Percentiles rank a stretch among this genome's conserved stretches.
phyloP scores from a whole-genome alignment of 2,888 invertebrate genomes.

The Cantharis nigra region DNA sequence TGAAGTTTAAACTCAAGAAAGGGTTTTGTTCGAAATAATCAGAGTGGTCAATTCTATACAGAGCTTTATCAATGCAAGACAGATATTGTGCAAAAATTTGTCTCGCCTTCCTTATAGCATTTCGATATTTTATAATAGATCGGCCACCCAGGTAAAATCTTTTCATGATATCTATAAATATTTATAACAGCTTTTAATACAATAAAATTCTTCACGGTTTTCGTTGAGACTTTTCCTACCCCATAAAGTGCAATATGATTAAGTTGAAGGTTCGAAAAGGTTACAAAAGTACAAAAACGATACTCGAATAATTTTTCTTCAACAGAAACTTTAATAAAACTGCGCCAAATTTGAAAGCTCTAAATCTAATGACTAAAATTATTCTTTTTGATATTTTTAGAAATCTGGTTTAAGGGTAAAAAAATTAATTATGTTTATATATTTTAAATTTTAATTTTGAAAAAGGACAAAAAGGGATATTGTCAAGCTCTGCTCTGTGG shows the following conservation, averaged over 20 bases:
- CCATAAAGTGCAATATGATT: background rate
- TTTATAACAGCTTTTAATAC: slow-evolving; percentile 27
- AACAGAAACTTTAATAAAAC: background rate
- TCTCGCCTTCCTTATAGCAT: slow-evolving; percentile 21
- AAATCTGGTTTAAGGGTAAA: no score
- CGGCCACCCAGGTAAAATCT: slow-evolving; percentile 28
- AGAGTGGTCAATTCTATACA: background rate
- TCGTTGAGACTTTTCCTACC: background rate
- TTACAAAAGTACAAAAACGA: background rate
- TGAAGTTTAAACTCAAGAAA: background rate
- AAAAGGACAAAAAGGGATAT: no score
- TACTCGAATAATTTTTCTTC: background rate
- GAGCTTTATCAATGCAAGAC: slow-evolving; percentile 11
- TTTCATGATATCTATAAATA: slow-evolving; percentile 26
- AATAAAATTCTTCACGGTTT: slow-evolving; percentile 19
- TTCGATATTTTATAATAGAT: slow-evolving; percentile 17
- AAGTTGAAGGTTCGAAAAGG: background rate
- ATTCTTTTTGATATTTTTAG: no score
- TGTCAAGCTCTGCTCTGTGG: no score
- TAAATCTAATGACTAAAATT: no score
- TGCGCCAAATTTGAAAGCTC: background rate
- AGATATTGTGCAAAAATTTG: slow-evolving; percentile 27
- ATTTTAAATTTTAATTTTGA: no score
- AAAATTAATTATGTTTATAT: no score
- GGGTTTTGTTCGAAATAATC: background rate